Evolutionary conservation across 2,113 vertebrate genomes (phyloP), one percentile per base, ranked within the genome.

Genomic region (Hemichromis elongatus): DNA sequence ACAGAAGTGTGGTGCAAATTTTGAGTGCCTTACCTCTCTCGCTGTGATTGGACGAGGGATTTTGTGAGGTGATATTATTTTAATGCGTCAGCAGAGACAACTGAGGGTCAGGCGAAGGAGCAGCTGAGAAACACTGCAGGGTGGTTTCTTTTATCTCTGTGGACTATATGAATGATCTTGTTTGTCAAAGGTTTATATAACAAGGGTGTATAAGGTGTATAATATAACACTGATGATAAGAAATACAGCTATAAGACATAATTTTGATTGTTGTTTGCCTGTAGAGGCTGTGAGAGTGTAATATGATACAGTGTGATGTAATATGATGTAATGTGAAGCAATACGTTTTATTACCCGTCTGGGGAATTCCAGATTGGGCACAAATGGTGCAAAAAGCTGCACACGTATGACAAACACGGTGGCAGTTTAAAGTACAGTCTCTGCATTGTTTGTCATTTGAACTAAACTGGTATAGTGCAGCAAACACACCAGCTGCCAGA

Each of bases 21-120:
- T 10, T 70, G 2, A 26, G 37, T 26, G 21, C 66, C 0, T 16
- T 45, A 45, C 45, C 26, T 70, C 1, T 26, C 5, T 10, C 21
- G 0, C 21, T 45, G 66, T 45, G 66, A 7, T 70, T 70, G 40
- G 14, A 7, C 40, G 9, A 0, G 5, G 5, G 4, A 11, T 26
- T 26, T 10, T 26, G n/a, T 2, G 2, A 70, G 37, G 63, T 9
- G 21, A 45, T 70, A 7, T 45, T 70, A 0, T 7, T 70, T 70
- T 26, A 26, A 28, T 45, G n/a, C 21, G 5, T 70, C 13, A 26
- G 37, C 63, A 73, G 24, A 42, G 10, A 3, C 68, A 28, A 12
- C 42, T 30, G 68, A 73, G 28, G 24, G 24, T 73, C 42, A 3
- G 42, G 24, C 18, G 42, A 73, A 19, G 68, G 68, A 50, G 24